These are phyloP conservation scores for Cheumatopsyche charites DNA, from an alignment of 1,140 invertebrate species.

Conservation along the genomic window DNA sequence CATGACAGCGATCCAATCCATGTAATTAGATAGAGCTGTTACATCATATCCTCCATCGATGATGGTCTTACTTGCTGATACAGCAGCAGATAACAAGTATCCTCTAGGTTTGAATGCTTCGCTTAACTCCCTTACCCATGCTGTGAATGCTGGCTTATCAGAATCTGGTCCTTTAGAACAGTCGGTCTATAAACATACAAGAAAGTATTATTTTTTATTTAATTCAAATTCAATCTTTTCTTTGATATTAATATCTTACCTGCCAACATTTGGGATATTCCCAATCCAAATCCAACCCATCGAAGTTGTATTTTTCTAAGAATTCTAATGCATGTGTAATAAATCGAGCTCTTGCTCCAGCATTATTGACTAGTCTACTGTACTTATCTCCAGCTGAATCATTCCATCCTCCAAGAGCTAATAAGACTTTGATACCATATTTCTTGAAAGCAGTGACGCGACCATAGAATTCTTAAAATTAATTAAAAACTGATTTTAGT, in stretches of 20 bases:
- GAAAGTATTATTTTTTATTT: no score
- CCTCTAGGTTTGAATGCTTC: conserved; percentile 75
- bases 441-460: conserved; percentile 78
- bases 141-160: conserved; percentile 80
- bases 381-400: conserved; percentile 87
- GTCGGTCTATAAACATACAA: conserved; percentile 65
- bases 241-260: conserved; percentile 55
- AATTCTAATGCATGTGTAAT: conserved; percentile 77
- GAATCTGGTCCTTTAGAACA: conserved; percentile 82
- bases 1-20: conserved; percentile 92
- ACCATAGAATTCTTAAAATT: conserved; percentile 75
- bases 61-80: conserved; percentile 86
- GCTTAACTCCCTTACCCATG: conserved; percentile 75
- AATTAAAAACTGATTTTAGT: conserved; percentile 35
- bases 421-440: conserved; percentile 79
- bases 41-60: conserved; percentile 88
- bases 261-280: conserved; percentile 91
- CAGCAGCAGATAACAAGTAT: conserved; percentile 79
- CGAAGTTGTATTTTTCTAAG: conserved; percentile 82
- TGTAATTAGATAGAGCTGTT: conserved; percentile 68
- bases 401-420: conserved; percentile 90
- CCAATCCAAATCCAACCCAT: conserved; percentile 89
- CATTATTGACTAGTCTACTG: conserved; percentile 78
- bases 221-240: no score
- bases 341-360: conserved; percentile 72